Base-by-base conservation (phyloP, 1,140 invertebrate genomes). In the Aplysia californica region DNA sequence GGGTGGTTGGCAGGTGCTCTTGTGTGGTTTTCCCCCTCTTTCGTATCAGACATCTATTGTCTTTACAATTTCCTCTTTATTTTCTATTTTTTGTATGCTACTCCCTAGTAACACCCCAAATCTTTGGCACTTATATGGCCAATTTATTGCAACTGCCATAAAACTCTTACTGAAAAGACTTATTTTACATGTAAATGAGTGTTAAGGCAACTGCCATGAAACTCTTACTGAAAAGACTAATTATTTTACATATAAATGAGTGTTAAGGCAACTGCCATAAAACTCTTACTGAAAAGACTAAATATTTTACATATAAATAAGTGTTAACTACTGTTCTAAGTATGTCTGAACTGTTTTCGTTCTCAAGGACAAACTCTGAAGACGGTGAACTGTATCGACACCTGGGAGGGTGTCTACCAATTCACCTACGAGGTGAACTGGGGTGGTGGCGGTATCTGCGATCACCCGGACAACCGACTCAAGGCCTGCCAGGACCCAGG, bases 401-500 rank as follows among this genome's bases (percentile, higher is more conserved):
- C 88, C 35, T 87, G 88, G 81, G 88, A 90, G 70, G 88, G 88
- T 4, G 83, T 88, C 44, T 90, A 83, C 75, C 88, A 89, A 67
- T 90, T 90, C 76, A 84, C 85, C 4, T 90, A 90, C 79, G 87
- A 89, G 77, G 81, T 85, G 0, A 79, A 84, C 67, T 78, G 80
- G 31, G 84, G 82, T 39, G 85, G 84, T 38, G 87, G 87, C 55
- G 87, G 89, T 80, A 89, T 90, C 75, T 90, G 89, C 82, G 77
- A 87, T 77, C 86, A 80, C 35, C 94, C 94, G 0, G 95, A 97
- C 89, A 96, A 95, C 4, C 93, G 94, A 82, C 97, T 99, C 78
- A 93, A 93, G 83, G 98, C 97, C 0, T 99, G 97, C 90, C 97
- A 99, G 91, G 95, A 95, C 20, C 95, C 97, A 41, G 97, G 97